Conservation (phyloP, 2,797 vertebrate genomes). For the Acrossocheilus fasciatus region DNA sequence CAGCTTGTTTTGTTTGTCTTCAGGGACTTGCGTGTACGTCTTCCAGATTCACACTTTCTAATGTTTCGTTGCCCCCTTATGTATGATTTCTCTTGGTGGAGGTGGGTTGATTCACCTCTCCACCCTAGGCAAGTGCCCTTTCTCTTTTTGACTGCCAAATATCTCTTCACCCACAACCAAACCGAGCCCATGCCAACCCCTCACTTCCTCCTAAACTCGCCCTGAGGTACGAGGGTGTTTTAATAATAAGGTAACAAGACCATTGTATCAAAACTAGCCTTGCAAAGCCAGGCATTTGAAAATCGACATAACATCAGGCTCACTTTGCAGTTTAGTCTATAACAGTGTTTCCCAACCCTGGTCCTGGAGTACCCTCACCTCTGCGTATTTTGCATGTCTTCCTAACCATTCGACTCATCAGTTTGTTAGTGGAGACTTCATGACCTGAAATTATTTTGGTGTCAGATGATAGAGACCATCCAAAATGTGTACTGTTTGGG, state of each 20-base stretch:
- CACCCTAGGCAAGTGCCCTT: constrained; percentile 29
- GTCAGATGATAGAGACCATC: neutral
- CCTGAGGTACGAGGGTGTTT: constrained; percentile 2
- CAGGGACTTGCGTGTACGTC: constrained; percentile 8
- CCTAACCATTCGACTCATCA: neutral
- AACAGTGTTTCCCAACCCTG: neutral
- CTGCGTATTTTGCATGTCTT: neutral
- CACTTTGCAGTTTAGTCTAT: neutral
- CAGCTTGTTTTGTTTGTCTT: constrained; percentile 45
- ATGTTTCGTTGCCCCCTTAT: constrained; percentile 31
- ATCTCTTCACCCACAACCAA: constrained; percentile 26
- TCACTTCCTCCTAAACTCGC: constrained; percentile 4
- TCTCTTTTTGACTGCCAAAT: constrained; percentile 36
- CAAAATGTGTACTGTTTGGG: neutral
- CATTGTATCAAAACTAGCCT: constrained; percentile 14
- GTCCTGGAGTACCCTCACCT: neutral
- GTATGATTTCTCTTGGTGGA: constrained; percentile 27
- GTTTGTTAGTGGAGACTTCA: neutral
- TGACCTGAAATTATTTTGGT: neutral
- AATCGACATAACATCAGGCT: neutral
- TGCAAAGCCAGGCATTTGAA: neutral
- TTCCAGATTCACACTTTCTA: constrained; percentile 46
- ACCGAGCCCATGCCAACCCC: constrained; percentile 12
- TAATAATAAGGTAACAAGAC: neutral
- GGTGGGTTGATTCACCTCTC: constrained; percentile 46